Conservation (phyloP, 2,888 invertebrate species). For the Thalpophila matura region DNA sequence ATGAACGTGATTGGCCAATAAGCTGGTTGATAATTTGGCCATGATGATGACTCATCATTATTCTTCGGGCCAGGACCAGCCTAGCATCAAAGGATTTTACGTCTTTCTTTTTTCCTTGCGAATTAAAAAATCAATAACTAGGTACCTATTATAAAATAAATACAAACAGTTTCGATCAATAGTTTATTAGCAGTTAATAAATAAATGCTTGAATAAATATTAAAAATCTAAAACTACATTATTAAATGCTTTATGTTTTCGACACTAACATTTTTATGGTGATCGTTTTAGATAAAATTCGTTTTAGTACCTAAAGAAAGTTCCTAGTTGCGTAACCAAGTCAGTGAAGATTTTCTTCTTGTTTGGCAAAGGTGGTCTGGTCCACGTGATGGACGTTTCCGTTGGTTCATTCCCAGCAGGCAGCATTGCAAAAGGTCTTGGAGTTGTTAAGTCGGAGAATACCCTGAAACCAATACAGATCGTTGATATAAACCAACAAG, state of each 20-base stretch:
- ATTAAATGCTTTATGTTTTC: background rate
- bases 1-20: too few species aligned
- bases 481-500: background rate
- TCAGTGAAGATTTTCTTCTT: conserved; percentile 65
- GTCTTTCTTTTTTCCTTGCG: too few species aligned
- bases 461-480: conserved; percentile 64
- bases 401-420: conserved; percentile 54
- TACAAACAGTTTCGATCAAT: background rate
- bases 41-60: too few species aligned
- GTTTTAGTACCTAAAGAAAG: too few species aligned
- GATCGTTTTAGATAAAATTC: conserved; percentile 16
- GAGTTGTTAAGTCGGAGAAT: conserved; percentile 55
- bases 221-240: background rate
- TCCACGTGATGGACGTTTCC: conserved; percentile 82
- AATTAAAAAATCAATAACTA: background rate
- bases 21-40: too few species aligned
- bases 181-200: conserved; percentile 1
- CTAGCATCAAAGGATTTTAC: too few species aligned
- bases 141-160: background rate
- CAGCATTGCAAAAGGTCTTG: conserved; percentile 45
- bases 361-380: conserved; percentile 73
- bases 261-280: background rate
- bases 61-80: too few species aligned
- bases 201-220: conserved; percentile 8
- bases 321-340: conserved; percentile 40